Evolutionary conservation across 2,797 vertebrate genomes (phyloP), one percentile per base, ranked within the genome.

Genomic region (Crax fasciolata): DNA sequence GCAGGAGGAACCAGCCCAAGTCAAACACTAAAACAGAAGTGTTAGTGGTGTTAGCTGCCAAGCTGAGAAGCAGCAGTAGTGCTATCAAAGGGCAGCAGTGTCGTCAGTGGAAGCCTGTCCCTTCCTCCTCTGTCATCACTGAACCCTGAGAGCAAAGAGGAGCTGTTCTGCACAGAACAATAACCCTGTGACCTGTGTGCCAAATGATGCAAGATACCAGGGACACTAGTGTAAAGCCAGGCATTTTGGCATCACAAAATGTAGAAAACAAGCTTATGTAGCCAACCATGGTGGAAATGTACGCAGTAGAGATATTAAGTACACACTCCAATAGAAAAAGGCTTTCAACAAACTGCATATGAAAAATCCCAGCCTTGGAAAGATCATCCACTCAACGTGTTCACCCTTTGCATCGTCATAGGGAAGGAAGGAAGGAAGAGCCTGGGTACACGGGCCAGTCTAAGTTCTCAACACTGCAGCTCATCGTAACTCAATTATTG

Each of bases 81-180:
- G 3, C 75, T 79, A 76, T 77, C 85, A 88, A 65, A 91, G 70
- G 87, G 65, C 83, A 87, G 28, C 23, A 11, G 92, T 82, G 87
- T 58, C 35, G 27, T 91, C 87, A 92, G 14, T 65, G 80, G 80
- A 51, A 91, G 78, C 75, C 73, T 44, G 83, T 90, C 87, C 89
- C 94, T 92, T 97, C 93, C 94, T 91, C 28, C 57, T 91, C 95
- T 93, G 83, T 85, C 90, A 93, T 68, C 77, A 14, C 92, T 4
- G 10, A 78, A 52, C 3, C 1, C 67, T 1, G 20, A 43, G 62
- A 86, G 89, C 61, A 66, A 70, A 84, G 87, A 51, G 3, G 59
- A 77, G 68, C 72, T 1, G 5, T 32, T 52, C 61, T 72, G 76
- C 48, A 32, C 43, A 59, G 59, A 79, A 87, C 66, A 94, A 49